These are phyloP conservation scores for Cotesia vestalis DNA, from an alignment of 1,140 invertebrate genomes.

Conservation along the genomic window DNA sequence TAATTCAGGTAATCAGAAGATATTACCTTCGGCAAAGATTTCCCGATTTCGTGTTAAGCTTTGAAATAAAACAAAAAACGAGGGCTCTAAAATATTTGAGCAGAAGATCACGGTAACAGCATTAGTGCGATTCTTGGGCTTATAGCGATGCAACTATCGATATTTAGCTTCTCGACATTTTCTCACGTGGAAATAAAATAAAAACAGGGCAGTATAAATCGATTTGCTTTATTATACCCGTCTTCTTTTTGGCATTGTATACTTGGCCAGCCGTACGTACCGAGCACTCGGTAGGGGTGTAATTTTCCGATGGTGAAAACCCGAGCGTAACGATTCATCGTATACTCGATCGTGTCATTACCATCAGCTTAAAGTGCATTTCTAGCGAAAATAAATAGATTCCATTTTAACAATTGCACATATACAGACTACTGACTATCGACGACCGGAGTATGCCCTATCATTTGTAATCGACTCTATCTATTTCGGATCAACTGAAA, in stretches of 20 bases:
- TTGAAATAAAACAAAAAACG: constrained; percentile 16
- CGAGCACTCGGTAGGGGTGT: not conserved
- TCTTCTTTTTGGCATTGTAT: not conserved
- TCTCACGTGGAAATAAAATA: constrained; percentile 11
- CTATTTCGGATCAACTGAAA: constrained; percentile 5
- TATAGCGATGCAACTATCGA: not conserved
- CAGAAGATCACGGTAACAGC: not conserved
- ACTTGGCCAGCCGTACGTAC: not conserved
- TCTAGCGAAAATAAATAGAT: constrained; percentile 37
- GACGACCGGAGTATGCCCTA: not conserved
- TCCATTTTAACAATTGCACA: constrained; percentile 6
- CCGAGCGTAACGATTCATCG: constrained; percentile 26
- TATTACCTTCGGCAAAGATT: constrained; percentile 31
- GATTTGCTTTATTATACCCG: not conserved
- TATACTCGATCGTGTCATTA: constrained; percentile 22
- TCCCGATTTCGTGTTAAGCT: constrained; percentile 20
- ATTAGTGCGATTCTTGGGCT: not conserved
- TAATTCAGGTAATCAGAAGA: constrained; percentile 23
- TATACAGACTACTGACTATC: constrained; percentile 7
- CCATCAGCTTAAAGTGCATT: constrained; percentile 32
- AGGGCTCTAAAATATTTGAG: constrained; percentile 2
- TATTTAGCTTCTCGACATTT: constrained; percentile 11
- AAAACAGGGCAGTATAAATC: not conserved
- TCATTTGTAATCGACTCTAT: constrained; percentile 28
- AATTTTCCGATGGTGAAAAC: constrained; percentile 20